Evolutionary conservation across 35 echinoderm and acorn worm species (phyloP).

Genomic region (Ophiothrix spiculata): DNA sequence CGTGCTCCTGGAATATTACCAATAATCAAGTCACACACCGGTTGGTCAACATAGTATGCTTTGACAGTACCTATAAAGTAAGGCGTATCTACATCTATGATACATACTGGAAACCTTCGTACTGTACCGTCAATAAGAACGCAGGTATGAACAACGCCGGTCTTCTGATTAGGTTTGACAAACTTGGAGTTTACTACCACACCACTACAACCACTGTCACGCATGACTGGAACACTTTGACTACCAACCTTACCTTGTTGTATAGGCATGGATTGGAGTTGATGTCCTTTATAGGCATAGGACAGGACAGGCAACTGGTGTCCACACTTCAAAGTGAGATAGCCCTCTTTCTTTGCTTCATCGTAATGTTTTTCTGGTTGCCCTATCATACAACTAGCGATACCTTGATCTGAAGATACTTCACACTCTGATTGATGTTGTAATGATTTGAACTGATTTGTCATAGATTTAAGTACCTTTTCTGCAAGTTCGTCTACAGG

Average conservation of each 20-base stretch:
- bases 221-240: slow-evolving; percentile 8
- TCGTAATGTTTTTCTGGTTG: background rate
- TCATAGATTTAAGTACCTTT: too few relatives aligned
- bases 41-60: slow-evolving; percentile 30
- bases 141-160: slow-evolving; percentile 28
- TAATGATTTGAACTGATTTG: too few relatives aligned
- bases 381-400: background rate
- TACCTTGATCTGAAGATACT: background rate
- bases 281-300: background rate
- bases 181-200: slow-evolving; percentile 15
- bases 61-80: slow-evolving; percentile 23
- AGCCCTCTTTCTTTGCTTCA: background rate
- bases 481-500: too few relatives aligned
- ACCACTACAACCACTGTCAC: slow-evolving; percentile 50
- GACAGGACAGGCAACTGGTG: slow-evolving; percentile 18
- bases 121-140: slow-evolving; percentile 40
- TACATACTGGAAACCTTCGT: slow-evolving; percentile 5
- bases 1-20: slow-evolving; percentile 17
- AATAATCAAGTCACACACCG: slow-evolving; percentile 40
- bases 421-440: background rate
- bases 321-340: background rate
- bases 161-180: slow-evolving; percentile 22
- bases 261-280: slow-evolving; percentile 23
- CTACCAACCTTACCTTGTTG: background rate
- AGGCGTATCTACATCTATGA: slow-evolving; percentile 9